Conservation (phyloP, 2,888 invertebrate genomes). For the Temnothorax rugatulus region DNA sequence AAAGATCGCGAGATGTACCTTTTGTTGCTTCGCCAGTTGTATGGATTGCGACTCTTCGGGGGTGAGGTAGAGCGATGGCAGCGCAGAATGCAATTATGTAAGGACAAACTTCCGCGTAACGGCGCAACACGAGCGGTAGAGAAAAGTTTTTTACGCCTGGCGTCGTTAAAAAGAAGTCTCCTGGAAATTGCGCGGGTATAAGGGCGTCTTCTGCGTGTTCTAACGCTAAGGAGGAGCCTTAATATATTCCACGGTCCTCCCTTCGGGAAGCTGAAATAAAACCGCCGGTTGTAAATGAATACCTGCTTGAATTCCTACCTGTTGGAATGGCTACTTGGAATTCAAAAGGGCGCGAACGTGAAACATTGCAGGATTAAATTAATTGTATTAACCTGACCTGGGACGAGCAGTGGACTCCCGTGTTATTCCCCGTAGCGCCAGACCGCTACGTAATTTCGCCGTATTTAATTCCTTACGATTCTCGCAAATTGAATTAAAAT, state of each 20-base stretch:
- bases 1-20: slow-evolving; percentile 8
- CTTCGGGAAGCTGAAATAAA: slow-evolving; percentile 54
- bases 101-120: slow-evolving; percentile 49
- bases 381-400: slow-evolving; percentile 50
- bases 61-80: slow-evolving; percentile 12
- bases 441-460: slow-evolving; percentile 17
- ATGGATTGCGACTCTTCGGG: slow-evolving; percentile 17
- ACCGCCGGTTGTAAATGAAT: slow-evolving; percentile 56
- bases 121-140: slow-evolving; percentile 41
- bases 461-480: slow-evolving; percentile 34
- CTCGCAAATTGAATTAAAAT: slow-evolving; percentile 40
- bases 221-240: slow-evolving; percentile 45
- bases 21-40: background rate
- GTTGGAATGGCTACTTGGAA: slow-evolving; percentile 56
- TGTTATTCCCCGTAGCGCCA: slow-evolving; percentile 35
- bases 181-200: slow-evolving; percentile 55
- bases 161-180: slow-evolving; percentile 63
- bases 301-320: slow-evolving; percentile 57
- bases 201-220: slow-evolving; percentile 27
- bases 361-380: slow-evolving; percentile 55
- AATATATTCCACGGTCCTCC: slow-evolving; percentile 47
- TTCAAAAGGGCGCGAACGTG: slow-evolving; percentile 56
- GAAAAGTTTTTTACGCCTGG: slow-evolving; percentile 64
- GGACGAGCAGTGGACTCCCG: slow-evolving; percentile 35
- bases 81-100: slow-evolving; percentile 59